Evolutionary conservation across 2,888 invertebrate genomes (phyloP), one percentile per base, ranked within the genome.

Genomic region (Caenorhabditis zanzibari): DNA sequence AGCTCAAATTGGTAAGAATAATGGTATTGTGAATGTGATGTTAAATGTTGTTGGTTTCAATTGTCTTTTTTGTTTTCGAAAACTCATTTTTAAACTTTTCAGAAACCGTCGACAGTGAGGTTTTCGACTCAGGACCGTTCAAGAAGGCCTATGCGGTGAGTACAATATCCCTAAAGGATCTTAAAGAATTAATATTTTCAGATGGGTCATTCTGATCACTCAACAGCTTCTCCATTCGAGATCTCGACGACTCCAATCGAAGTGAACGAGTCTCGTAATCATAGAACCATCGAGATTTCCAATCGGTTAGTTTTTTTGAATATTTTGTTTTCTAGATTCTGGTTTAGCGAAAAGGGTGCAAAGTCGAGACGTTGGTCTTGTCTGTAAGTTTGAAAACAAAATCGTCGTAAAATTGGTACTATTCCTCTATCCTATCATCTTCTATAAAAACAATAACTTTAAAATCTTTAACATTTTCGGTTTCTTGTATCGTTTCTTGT

Each of bases 161-260:
- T 26, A 22, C 12, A 1, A 5, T 6, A 0, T 41, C 35, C 14
- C 19, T 41, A 2, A 12, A n/a, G n/a, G n/a, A 22, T 41, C 3
- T 0, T 2, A 12, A 22, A 14, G 3, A 61, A 14, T 19, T 19
- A 2, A 14, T 14, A 10, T n/a, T 75, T 76, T 24, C 41, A 82
- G 82, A 75, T 83, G 64, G 84, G 80, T 19, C 69, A 83, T 22
- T 38, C 74, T 24, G 84, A 85, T 47, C 90, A 90, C 73, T 87
- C 87, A 52, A 90, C 97, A 87, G 96, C 97, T 5, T 97, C 97
- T 9, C 97, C 97, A 0, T 98, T 97, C 93, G 98, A 98, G 93
- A 96, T 98, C 52, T 97, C 97, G 0, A 97, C 97, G 93, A 98
- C 97, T 93, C 98, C 98, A 54, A 98, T 98, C 91, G 98, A 98